Evolutionary conservation across 2,113 vertebrate species (phyloP), one percentile per base, ranked within the genome.

Genomic region (Carassius gibelio): DNA sequence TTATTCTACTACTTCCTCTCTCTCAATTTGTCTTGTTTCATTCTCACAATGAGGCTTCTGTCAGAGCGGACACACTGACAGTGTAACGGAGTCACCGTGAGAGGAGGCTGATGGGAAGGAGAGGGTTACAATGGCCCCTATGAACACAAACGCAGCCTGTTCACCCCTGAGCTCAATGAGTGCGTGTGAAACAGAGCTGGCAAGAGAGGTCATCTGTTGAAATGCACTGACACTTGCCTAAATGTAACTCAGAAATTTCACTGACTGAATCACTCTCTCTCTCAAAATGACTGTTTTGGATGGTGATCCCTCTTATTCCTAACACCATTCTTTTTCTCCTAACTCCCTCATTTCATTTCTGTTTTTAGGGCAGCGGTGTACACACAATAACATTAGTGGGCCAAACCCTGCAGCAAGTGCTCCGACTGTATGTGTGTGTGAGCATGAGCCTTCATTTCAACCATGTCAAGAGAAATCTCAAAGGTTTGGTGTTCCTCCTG

Each of bases 41-140:
- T 55, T 81, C 87, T 93, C 92, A 94, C 87, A 88, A 86, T 84
- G 78, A 79, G 74, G 36, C 45, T 75, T 75, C 82, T 86, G 86
- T 88, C 74, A 30, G 84, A 84, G 50, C 14, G 48, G 68, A 48
- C 17, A 5, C 36, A 81, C 50, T 69, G 82, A 79, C 15, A 55
- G 77, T 81, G 81, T 83, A 81, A 83, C 72, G 2, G 55, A 79
- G 85, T 74, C 71, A 74, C 90, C 88, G 88, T 90, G 92, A 86
- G 89, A 87, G 61, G 57, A 48, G 88, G 88, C 88, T 89, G 90
- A 87, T 45, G 64, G 85, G 85, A 89, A 76, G 85, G 91, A 62
- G 62, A 66, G 42, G 50, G 89, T 66, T 59, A 95, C 93, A 94
- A 94, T 93, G 90, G 86, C 26, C 42, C 90, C 89, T 89, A 94